These are phyloP conservation scores for Craterocephalus amniculus DNA, from an alignment of 2,797 vertebrate genomes.

Conservation along the genomic window DNA sequence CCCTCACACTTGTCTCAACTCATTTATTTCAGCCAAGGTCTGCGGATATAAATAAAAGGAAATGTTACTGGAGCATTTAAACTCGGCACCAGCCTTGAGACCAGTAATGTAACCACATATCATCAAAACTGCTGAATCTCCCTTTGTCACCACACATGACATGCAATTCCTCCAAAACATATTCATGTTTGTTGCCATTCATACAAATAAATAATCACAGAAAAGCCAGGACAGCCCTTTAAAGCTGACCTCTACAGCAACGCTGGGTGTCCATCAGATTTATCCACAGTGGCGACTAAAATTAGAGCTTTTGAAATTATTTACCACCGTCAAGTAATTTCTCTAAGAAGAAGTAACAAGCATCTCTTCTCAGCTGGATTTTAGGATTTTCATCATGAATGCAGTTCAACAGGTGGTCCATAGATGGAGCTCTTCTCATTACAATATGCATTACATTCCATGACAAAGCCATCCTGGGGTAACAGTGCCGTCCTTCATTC, in stretches of 20 bases:
- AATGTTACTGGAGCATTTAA: conserved; percentile 87
- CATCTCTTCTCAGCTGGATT: conserved; percentile 21
- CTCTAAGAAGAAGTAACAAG: conserved; percentile 13
- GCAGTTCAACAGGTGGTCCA: conserved; percentile 87
- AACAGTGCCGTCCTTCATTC: conserved; percentile 62
- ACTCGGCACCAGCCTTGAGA: conserved; percentile 83
- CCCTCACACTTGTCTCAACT: conserved; percentile 85
- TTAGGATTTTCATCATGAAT: conserved; percentile 49
- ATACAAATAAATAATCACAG: conserved; percentile 81
- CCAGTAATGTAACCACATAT: conserved; percentile 87
- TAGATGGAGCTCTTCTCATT: conserved; percentile 89
- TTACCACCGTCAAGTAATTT: conserved; percentile 38
- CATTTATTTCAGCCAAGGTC: conserved; percentile 89
- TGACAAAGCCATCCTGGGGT: conserved; percentile 59
- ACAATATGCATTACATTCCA: conserved; percentile 80
- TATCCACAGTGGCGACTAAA: conserved; percentile 47
- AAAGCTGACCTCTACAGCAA: conserved; percentile 64
- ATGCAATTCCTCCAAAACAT: conserved; percentile 80
- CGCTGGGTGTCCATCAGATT: conserved; percentile 63
- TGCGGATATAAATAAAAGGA: conserved; percentile 89
- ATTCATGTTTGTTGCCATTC: conserved; percentile 80
- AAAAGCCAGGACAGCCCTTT: conserved; percentile 54
- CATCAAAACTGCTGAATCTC: conserved; percentile 87
- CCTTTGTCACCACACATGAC: conserved; percentile 82
- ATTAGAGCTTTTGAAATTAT: conserved; percentile 48